phyloP scores from a whole-genome alignment of 2,113 vertebrate genomes.

The Anarhynchus alexandrinus region DNA sequence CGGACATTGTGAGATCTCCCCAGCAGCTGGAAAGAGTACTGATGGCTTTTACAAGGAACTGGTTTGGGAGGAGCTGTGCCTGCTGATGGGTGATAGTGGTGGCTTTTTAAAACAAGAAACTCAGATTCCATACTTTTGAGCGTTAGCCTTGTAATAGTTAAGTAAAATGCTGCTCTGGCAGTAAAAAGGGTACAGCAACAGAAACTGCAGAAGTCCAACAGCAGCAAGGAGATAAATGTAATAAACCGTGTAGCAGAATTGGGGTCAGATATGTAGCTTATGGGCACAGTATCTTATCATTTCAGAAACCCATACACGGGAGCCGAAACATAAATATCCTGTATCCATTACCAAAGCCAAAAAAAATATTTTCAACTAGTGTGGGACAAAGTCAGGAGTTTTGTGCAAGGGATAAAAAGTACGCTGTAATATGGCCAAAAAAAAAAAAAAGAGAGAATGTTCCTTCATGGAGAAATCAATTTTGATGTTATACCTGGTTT shows the following conservation, averaged over 20 bases:
- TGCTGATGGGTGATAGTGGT: not conserved
- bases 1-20: not conserved
- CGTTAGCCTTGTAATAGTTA: not conserved
- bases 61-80: not conserved
- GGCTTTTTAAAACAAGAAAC: not conserved
- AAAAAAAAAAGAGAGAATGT: not conserved
- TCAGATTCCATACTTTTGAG: not conserved
- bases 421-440: fast-evolving
- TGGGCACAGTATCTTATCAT: not conserved
- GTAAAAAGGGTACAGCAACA: not conserved
- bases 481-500: slow-evolving; percentile 10
- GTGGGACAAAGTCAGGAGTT: not conserved
- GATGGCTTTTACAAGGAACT: not conserved
- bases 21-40: not conserved
- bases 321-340: not conserved
- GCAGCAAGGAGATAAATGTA: not conserved
- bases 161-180: not conserved
- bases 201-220: not conserved
- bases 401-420: not conserved
- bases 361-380: not conserved
- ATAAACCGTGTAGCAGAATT: not conserved
- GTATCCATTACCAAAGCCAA: not conserved
- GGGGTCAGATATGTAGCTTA: not conserved
- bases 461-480: slow-evolving; percentile 3
- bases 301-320: not conserved